These are phyloP conservation scores for Conchocele bisecta DNA, from an alignment of 2,888 invertebrate species.

Conservation along the genomic window DNA sequence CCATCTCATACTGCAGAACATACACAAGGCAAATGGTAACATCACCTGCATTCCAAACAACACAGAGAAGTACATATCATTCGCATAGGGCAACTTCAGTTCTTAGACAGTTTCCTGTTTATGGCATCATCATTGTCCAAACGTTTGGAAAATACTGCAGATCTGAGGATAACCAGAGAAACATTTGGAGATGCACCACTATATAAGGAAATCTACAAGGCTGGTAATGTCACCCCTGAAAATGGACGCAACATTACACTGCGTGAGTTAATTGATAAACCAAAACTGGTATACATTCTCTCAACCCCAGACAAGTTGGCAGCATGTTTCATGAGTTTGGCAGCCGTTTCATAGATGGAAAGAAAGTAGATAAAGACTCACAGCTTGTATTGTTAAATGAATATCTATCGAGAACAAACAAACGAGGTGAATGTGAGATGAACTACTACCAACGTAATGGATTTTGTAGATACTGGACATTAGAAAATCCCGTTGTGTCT, in stretches of 20 bases:
- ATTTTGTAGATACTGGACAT: constrained; percentile 4
- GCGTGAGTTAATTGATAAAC: neutral
- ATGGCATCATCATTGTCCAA: neutral
- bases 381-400: neutral
- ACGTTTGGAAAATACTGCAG: neutral
- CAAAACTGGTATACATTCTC: neutral
- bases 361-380: neutral
- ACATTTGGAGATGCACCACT: neutral
- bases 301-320: neutral
- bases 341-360: neutral
- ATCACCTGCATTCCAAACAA: too few relatives aligned
- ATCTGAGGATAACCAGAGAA: neutral
- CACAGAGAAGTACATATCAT: too few relatives aligned
- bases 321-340: too few relatives aligned
- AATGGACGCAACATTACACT: neutral
- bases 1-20: too few relatives aligned
- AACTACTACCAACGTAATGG: too few relatives aligned
- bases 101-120: too few relatives aligned
- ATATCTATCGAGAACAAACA: constrained; percentile 3
- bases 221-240: neutral
- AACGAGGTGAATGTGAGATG: neutral
- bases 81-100: too few relatives aligned
- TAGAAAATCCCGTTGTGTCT: too few relatives aligned
- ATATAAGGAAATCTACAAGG: neutral
- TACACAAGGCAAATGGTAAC: too few relatives aligned